Percentiles rank a stretch among this genome's conserved stretches.
Evolutionary conservation across 2,888 invertebrate species (phyloP).

Genomic region (Mamestra brassicae): DNA sequence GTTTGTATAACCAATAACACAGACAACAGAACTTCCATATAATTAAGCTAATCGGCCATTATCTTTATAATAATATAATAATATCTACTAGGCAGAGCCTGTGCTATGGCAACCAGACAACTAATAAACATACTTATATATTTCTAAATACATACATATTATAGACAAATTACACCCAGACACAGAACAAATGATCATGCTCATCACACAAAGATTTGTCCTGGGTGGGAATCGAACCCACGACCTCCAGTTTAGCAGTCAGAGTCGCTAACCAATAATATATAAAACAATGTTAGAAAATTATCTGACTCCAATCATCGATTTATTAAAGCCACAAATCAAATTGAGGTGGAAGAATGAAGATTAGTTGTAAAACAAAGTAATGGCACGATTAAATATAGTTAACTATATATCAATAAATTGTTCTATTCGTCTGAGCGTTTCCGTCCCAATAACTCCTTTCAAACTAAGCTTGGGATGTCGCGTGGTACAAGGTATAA

Average conservation of each 20-base stretch:
- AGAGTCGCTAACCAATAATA: too few relatives aligned
- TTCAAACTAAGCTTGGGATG: conserved; percentile 72
- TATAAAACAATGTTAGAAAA: background rate
- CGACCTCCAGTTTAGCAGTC: too few relatives aligned
- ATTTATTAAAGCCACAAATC: conserved; percentile 1
- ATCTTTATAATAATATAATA: too few relatives aligned
- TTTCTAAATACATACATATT: too few relatives aligned
- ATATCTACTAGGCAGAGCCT: too few relatives aligned
- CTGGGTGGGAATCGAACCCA: too few relatives aligned
- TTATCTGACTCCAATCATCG: background rate
- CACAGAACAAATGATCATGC: too few relatives aligned
- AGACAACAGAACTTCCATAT: background rate
- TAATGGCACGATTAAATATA: conserved; percentile 58
- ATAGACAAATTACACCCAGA: too few relatives aligned
- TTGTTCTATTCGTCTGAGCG: conserved; percentile 69
- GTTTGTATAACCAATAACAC: too few relatives aligned
- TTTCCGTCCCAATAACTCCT: conserved; percentile 74
- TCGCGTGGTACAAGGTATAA: conserved; percentile 45
- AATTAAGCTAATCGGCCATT: background rate
- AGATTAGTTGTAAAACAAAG: conserved; percentile 48
- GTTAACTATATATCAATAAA: conserved; percentile 70
- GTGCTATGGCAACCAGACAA: too few relatives aligned
- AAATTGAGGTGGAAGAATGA: conserved; percentile 21
- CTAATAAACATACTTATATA: too few relatives aligned
- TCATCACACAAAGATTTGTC: too few relatives aligned